phyloP scores from a whole-genome alignment of 2,888 invertebrate species.

The Agonopterix subpropinquella region DNA sequence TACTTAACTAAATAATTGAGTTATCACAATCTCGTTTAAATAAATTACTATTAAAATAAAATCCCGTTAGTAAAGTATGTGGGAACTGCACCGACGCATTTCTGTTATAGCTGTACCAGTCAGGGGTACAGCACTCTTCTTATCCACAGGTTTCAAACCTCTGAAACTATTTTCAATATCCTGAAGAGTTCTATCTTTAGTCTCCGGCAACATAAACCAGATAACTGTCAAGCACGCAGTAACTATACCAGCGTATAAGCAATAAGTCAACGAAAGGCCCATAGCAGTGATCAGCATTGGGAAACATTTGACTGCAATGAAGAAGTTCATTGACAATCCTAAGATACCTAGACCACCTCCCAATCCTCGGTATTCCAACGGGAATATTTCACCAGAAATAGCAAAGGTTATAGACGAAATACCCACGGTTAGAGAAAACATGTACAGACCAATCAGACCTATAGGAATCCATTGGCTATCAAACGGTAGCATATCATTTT shows the following conservation, averaged over 20 bases:
- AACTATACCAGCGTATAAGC: slow-evolving; percentile 74
- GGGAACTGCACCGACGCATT: slow-evolving; percentile 53
- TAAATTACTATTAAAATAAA: background rate
- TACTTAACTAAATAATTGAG: too few relatives aligned
- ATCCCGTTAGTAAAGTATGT: slow-evolving; percentile 44
- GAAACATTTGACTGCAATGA: slow-evolving; percentile 79
- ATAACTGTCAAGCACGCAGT: slow-evolving; percentile 68
- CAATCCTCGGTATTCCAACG: slow-evolving; percentile 76
- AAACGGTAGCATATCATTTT: slow-evolving; percentile 36
- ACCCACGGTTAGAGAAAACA: slow-evolving; percentile 76
- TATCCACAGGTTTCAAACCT: slow-evolving; percentile 35
- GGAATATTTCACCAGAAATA: slow-evolving; percentile 82
- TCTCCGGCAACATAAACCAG: slow-evolving; percentile 79
- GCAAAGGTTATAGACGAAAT: slow-evolving; percentile 82
- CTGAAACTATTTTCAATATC: slow-evolving; percentile 78
- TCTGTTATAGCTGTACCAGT: slow-evolving; percentile 30
- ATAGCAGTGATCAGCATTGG: slow-evolving; percentile 71
- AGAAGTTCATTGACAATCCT: slow-evolving; percentile 78
- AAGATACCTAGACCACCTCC: slow-evolving; percentile 80
- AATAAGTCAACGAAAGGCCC: slow-evolving; percentile 76
- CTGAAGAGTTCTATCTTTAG: slow-evolving; percentile 78
- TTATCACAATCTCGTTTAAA: too few relatives aligned
- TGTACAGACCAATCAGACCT: slow-evolving; percentile 69
- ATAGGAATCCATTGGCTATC: slow-evolving; percentile 67
- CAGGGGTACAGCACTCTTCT: slow-evolving; percentile 39